Evolutionary conservation across 2,888 invertebrate species (phyloP).

Genomic region (Drosophila imparisetae): DNA sequence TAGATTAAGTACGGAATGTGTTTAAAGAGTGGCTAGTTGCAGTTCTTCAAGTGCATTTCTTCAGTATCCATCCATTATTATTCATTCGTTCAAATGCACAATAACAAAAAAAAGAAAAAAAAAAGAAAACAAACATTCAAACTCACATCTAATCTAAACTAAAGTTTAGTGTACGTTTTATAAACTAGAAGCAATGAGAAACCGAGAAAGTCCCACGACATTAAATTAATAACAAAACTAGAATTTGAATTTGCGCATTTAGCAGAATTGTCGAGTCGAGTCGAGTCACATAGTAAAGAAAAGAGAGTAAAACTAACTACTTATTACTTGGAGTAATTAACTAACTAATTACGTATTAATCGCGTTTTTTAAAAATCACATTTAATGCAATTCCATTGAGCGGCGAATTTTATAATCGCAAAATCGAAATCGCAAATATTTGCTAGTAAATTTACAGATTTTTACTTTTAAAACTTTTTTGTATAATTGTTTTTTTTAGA

Average conservation of each 20-base stretch:
- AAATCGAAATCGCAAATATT: constrained; percentile 55
- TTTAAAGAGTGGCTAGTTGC: constrained; percentile 27
- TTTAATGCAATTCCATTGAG: constrained; percentile 32
- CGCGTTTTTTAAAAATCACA: constrained; percentile 65
- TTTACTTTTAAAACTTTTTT: constrained; percentile 71
- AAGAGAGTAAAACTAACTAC: constrained; percentile 30
- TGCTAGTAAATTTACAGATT: constrained; percentile 81
- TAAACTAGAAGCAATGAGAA: constrained; percentile 26
- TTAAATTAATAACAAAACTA: constrained; percentile 23
- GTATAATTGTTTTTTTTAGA: constrained; percentile 76
- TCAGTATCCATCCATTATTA: constrained; percentile 75
- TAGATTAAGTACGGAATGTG: constrained; percentile 30
- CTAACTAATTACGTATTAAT: constrained; percentile 38
- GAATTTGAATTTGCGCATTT: constrained; percentile 73
- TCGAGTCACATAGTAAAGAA: constrained; percentile 28
- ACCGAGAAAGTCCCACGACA: constrained; percentile 7
- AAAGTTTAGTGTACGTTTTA: constrained; percentile 60
- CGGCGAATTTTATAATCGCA: constrained; percentile 26
- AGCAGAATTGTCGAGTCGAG: constrained; percentile 66
- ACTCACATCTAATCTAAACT: constrained; percentile 47
- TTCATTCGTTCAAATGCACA: constrained; percentile 66
- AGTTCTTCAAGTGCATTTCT: constrained; percentile 59
- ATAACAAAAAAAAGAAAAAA: constrained; percentile 7
- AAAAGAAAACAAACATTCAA: constrained; percentile 24
- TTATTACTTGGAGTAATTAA: constrained; percentile 49